Evolutionary conservation across 2,888 invertebrate species (phyloP), one percentile per base, ranked within the genome.

Genomic region (Protophormia terraenovae): DNA sequence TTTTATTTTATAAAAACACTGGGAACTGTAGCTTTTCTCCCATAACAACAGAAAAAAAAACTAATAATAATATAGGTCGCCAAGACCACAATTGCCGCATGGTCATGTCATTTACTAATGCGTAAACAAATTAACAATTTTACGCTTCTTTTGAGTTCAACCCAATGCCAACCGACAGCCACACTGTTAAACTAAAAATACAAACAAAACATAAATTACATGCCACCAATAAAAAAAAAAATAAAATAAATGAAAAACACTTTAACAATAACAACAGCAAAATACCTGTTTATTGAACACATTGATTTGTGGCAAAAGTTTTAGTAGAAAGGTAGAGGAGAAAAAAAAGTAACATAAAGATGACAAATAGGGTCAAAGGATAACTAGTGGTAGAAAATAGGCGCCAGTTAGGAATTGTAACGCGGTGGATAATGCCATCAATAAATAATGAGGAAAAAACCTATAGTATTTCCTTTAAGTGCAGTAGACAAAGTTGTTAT

Each of bases 101-200:
- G 81, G 45, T 50, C 82, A 82, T 85, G 85, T 78, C 81, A 85
- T 77, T 82, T 78, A 75, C 85, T 85, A 85, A 85, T 85, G 78
- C 85, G 85, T 82, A 82, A 85, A 82, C 85, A 85, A 85, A 85
- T 85, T 85, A 85, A 85, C 81, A 85, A 85, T 85, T 85, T 85
- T 82, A 85, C 82, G 82, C 81, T 85, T 69, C 78, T 75, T 75
- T 78, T 82, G 73, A 22, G 78, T 53, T 38, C 64, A 53, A 35
- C 16, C 66, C 53, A 58, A 75, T 38, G 53, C 22, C 60, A 75
- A 71, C 35, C 45, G 53, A 22, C 60, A 75, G 75, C 35, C 38
- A 35, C 55, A 55, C n/a, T n/a, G 53, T 53, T 76, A 58, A 72
- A 64, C 32, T 29, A 58, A 71, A 58, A 62, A 71, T 32, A 50